phyloP scores from a whole-genome alignment of 2,797 vertebrate genomes.

The Epinephelus malabaricus region DNA sequence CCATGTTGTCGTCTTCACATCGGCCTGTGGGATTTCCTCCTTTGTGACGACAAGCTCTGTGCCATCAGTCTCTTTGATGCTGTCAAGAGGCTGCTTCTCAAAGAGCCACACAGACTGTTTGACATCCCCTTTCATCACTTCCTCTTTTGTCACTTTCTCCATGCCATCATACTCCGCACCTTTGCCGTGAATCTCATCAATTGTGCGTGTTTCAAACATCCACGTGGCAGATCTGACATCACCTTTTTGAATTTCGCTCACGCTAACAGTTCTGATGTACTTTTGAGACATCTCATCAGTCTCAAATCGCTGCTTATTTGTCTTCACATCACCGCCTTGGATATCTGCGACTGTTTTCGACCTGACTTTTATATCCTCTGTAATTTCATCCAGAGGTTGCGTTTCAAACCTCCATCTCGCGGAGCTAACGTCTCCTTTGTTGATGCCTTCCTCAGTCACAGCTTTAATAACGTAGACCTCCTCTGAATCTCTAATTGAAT shows the following conservation, averaged over 20 bases:
- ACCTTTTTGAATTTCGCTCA: conserved; percentile 94
- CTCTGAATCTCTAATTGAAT: conserved; percentile 90
- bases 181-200: conserved; percentile 90
- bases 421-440: conserved; percentile 92
- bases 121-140: conserved; percentile 93
- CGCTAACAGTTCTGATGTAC: conserved; percentile 91
- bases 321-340: conserved; percentile 91
- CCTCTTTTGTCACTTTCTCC: conserved; percentile 91
- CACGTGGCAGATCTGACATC: conserved; percentile 93
- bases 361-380: conserved; percentile 86
- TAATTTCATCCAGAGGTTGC: conserved; percentile 92
- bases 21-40: conserved; percentile 91
- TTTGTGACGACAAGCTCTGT: conserved; percentile 72
- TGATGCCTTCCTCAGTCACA: conserved; percentile 94
- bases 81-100: conserved; percentile 92
- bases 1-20: conserved; percentile 95
- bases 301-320: conserved; percentile 90
- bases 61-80: conserved; percentile 87
- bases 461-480: conserved; percentile 94
- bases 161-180: conserved; percentile 87
- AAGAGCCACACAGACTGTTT: conserved; percentile 96
- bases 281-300: conserved; percentile 84
- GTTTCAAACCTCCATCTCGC: conserved; percentile 95
- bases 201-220: conserved; percentile 94
- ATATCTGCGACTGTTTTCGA: conserved; percentile 87